Evolutionary conservation across 1,140 invertebrate species (phyloP), one percentile per base, ranked within the genome.

Genomic region (Drosophila aff.): DNA sequence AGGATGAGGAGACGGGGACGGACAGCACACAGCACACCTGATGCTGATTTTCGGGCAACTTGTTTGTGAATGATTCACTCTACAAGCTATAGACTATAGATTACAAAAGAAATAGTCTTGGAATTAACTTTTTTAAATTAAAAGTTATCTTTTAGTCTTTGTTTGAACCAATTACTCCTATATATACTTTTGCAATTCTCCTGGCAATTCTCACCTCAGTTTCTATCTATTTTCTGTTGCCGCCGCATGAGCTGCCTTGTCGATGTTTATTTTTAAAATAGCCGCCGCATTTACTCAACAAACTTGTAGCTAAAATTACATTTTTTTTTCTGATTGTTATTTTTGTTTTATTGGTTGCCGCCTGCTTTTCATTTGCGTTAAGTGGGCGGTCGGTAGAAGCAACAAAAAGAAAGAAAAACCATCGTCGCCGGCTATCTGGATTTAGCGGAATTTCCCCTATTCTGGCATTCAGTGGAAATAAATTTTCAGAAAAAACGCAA

Each of bases 181-280:
- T 58, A 21, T 57, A 21, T 43, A 23, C 49, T 31, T 53, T 61
- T 40, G 46, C 31, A 46, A 46, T 73, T 73, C 57, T 52, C 33
- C 60, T 33, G 57, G 69, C 58, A 49, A 75, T 53, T 75, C 41
- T 52, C 57, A 73, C 69, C 69, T 75, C 58, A 74, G 58, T 40
- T 60, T 43, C 41, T 47, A 50, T 75, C 69, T 74, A 75, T 75
- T 74, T 75, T 75, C 58, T 74, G 69, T 53, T 55, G 71, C 72
- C 58, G 69, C 72, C 58, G 69, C 69, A 41, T 75, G 69, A 74
- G 72, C 57, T 74, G 71, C 69, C 46, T 62, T 61, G 71, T 61
- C 58, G 59, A 74, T 68, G 71, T 75, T 75, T 75, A 75, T 75
- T 75, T 75, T 63, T 75, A 75, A 75, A 74, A 63, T 53, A 74